phyloP scores from a whole-genome alignment of 2,113 vertebrate genomes.

The Sterrhoptilus dennistouni region DNA sequence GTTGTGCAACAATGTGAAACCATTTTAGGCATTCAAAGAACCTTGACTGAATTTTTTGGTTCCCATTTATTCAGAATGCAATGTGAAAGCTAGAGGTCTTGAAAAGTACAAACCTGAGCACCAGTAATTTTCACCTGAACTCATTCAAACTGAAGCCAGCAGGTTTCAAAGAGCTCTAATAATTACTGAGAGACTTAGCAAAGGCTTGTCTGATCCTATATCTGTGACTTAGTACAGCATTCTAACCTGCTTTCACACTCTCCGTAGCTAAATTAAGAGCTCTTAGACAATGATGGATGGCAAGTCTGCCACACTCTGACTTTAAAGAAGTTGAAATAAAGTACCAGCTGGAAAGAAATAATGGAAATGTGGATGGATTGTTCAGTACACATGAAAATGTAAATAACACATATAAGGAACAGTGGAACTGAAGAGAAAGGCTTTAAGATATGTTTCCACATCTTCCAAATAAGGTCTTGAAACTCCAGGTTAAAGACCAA shows the following conservation, averaged over 20 bases:
- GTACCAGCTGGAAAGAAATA: conserved; percentile 21
- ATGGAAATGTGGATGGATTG: conserved; percentile 7
- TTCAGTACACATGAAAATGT: conserved; percentile 14
- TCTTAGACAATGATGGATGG: conserved; percentile 21
- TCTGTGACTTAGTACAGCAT: neutral
- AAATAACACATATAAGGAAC: neutral
- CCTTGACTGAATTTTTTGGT: neutral
- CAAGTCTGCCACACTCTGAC: conserved; percentile 6
- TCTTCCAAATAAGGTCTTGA: neutral
- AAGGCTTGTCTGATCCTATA: conserved; percentile 46
- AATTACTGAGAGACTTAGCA: conserved; percentile 45
- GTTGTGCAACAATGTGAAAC: neutral
- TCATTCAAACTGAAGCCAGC: conserved; percentile 38
- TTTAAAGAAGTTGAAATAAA: conserved; percentile 52
- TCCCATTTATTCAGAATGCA: neutral
- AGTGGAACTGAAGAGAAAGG: neutral
- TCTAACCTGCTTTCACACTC: neutral
- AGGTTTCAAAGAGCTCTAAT: conserved; percentile 36
- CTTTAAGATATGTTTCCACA: neutral
- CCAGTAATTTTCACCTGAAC: conserved; percentile 32
- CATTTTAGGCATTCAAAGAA: neutral
- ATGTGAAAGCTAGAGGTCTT: conserved; percentile 40
- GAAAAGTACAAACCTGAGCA: neutral
- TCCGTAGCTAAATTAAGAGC: neutral
- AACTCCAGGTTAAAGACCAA: neutral